Conservation (phyloP, 1,140 invertebrate genomes). For the Cataglyphis hispanica region DNA sequence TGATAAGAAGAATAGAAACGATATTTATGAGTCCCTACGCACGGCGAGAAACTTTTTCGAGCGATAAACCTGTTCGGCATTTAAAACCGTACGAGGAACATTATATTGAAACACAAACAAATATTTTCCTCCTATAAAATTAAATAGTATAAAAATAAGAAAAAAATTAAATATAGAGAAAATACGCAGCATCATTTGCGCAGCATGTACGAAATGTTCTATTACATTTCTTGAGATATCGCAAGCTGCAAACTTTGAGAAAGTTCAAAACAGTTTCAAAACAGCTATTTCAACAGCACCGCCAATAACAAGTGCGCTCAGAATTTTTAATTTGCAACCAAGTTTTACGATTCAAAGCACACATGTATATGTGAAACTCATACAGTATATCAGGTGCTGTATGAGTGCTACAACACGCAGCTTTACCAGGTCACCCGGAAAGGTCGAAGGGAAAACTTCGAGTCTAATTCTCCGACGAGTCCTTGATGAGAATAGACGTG, state of each 20-base stretch:
- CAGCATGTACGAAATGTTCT: not conserved
- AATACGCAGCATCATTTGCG: not conserved
- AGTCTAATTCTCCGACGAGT: slow-evolving; percentile 14
- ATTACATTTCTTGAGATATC: slow-evolving; percentile 12
- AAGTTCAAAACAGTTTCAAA: slow-evolving; percentile 43
- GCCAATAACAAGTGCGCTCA: slow-evolving; percentile 23
- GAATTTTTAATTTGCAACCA: slow-evolving; percentile 35
- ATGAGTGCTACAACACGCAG: no score
- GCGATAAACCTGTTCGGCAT: not conserved
- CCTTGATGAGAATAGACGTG: not conserved
- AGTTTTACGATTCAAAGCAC: slow-evolving; percentile 24
- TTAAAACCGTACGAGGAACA: not conserved
- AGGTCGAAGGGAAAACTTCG: not conserved
- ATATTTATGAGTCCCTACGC: not conserved
- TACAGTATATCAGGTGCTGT: not conserved
- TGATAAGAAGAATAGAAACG: slow-evolving; percentile 34
- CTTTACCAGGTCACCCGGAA: not conserved
- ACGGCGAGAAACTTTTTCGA: not conserved
- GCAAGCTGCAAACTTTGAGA: not conserved
- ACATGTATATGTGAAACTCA: not conserved
- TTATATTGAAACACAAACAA: not conserved
- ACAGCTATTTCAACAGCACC: slow-evolving; percentile 37
- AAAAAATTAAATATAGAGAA: slow-evolving; percentile 18
- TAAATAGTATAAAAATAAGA: not conserved
- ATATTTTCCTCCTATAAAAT: not conserved